Conservation (phyloP, 2,113 vertebrate species). For the Ranitomeya variabilis region DNA sequence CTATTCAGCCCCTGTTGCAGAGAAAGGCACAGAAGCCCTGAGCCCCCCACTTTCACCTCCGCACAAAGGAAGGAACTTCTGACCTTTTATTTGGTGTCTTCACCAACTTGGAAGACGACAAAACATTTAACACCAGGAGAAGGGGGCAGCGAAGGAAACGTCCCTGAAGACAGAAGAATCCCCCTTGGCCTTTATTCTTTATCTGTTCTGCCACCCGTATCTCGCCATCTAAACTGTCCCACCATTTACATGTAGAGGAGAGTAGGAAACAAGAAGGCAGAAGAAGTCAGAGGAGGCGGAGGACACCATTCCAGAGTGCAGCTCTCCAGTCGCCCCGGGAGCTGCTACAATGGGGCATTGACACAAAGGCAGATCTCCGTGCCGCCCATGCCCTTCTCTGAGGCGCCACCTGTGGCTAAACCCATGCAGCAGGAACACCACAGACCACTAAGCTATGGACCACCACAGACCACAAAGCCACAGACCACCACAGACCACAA, state of each 20-base stretch:
- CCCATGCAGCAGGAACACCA: no score
- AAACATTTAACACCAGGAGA: conserved; percentile 39
- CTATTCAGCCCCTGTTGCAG: conserved; percentile 39
- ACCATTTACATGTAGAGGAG: conserved; percentile 22
- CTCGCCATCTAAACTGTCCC: not conserved
- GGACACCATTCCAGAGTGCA: conserved; percentile 62
- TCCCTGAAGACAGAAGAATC: conserved; percentile 2
- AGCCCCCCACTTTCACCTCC: conserved; percentile 15
- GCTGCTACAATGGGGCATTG: conserved; percentile 68
- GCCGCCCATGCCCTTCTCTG: conserved; percentile 20
- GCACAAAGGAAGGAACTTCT: conserved; percentile 50
- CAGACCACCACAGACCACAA: no score
- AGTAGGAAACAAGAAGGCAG: conserved; percentile 45
- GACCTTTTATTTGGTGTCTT: conserved; percentile 51
- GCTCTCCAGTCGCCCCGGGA: conserved; percentile 64
- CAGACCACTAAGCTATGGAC: no score
- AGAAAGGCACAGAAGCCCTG: conserved; percentile 46
- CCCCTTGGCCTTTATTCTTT: not conserved
- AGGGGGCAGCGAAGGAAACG: conserved; percentile 20
- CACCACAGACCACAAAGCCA: no score
- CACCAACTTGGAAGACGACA: conserved; percentile 51
- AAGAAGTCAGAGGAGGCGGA: conserved; percentile 63
- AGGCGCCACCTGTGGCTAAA: no score
- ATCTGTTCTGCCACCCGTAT: conserved; percentile 27
- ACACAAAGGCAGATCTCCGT: conserved; percentile 59